These are phyloP conservation scores for Zhengitettix transpicula DNA, from an alignment of 2,888 invertebrate genomes.

Conservation along the genomic window DNA sequence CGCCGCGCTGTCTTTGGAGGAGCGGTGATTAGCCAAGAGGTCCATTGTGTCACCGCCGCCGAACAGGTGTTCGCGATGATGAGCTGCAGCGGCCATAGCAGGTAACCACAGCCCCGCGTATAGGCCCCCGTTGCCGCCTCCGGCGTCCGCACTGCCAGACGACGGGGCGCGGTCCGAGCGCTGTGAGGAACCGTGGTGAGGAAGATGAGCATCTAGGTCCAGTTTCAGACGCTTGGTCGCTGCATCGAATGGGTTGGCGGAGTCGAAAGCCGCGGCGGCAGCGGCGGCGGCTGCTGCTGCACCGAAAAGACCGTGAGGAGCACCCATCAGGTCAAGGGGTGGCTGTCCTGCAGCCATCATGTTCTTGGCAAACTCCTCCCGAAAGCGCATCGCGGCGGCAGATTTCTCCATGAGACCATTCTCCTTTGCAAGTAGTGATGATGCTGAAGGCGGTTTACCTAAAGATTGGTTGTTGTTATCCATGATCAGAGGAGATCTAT, in stretches of 20 bases:
- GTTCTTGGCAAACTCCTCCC: constrained; percentile 61
- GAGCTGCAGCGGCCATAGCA: constrained; percentile 56
- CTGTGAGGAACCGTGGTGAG: constrained; percentile 11
- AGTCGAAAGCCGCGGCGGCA: constrained; percentile 20
- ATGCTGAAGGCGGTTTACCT: constrained; percentile 1
- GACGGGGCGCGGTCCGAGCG: not conserved
- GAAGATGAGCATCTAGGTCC: constrained; percentile 37
- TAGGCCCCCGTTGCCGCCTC: constrained; percentile 24
- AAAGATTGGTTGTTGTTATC: constrained; percentile 19
- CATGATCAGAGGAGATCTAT: constrained; percentile 17
- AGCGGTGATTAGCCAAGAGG: constrained; percentile 12
- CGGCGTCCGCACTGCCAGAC: not conserved
- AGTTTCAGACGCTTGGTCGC: constrained; percentile 64
- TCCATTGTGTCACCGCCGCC: constrained; percentile 14
- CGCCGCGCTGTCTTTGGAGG: constrained; percentile 1
- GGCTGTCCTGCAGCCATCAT: constrained; percentile 40
- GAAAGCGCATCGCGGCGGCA: constrained; percentile 43
- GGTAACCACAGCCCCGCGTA: constrained; percentile 63
- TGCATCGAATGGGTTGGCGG: constrained; percentile 53
- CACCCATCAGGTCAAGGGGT: constrained; percentile 41
- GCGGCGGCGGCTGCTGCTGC: constrained; percentile 21
- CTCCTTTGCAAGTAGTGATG: constrained; percentile 13
- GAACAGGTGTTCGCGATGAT: constrained; percentile 40
- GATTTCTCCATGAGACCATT: constrained; percentile 40
- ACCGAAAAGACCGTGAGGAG: constrained; percentile 57